Base-by-base conservation (phyloP, 2,797 vertebrate species). In the Adrianichthys oophorus region DNA sequence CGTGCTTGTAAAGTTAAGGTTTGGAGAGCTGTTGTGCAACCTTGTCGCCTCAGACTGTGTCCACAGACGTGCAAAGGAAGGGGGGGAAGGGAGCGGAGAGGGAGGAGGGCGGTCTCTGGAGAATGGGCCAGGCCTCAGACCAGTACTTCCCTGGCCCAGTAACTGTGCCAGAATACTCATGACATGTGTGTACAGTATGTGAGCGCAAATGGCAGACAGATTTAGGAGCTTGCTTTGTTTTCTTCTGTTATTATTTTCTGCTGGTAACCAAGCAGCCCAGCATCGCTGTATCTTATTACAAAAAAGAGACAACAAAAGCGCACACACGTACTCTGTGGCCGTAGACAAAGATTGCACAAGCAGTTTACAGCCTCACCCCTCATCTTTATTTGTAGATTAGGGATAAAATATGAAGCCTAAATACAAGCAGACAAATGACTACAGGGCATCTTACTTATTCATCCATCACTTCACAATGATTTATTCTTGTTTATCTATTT, bases 171-270 rank as follows among this genome's bases (percentile, higher is more conserved):
- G 90, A 87, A 90, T 87, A 79, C 81, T 88, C 80, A 75, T 83
- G 85, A 65, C 82, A 78, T 76, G 72, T 90, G 89, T 85, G 87
- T 79, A 86, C 83, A 91, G 90, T 88, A 86, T 92, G 85, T 50
- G 81, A 82, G 79, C 72, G 8, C 83, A 88, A 92, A 91, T 85
- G 91, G 85, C 87, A 84, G 87, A 92, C 90, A 92, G 91, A 91
- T 90, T 89, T 87, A 85, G 61, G 54, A 80, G 79, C 86, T 88
- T 84, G 85, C 87, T 87, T 89, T 88, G 77, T 82, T 84, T 84
- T 85, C 78, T 72, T 62, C 56, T 63, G 68, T 74, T 59, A 80
- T 82, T 84, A 80, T 82, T 74, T 82, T 87, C 72, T 59, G 62
- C 72, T 62, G 56, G 76, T 83, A 66, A 84, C 80, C 66, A 80